Percentiles rank a stretch among this genome's conserved stretches.
phyloP scores from a whole-genome alignment of 2,888 invertebrate species.

The Horisme vitalbata region DNA sequence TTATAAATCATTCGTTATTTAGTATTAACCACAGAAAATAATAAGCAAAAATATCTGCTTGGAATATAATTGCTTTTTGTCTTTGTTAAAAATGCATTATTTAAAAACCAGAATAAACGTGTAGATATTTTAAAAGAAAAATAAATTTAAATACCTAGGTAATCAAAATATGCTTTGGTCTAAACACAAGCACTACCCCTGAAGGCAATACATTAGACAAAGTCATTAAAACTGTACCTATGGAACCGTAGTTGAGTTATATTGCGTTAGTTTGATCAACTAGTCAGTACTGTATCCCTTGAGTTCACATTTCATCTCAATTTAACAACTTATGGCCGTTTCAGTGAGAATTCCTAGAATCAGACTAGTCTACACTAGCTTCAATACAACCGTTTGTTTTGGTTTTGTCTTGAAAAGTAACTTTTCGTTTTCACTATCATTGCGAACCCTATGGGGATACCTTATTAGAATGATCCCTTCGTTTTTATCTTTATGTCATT shows the following conservation, averaged over 20 bases:
- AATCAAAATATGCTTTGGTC: constrained; percentile 12
- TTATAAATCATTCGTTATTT: too few relatives aligned
- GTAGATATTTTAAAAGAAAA: too few relatives aligned
- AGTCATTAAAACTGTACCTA: constrained; percentile 42
- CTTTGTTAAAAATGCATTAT: too few relatives aligned
- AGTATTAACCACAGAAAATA: too few relatives aligned
- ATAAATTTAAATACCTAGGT: constrained; percentile 14
- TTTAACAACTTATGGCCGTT: constrained; percentile 53
- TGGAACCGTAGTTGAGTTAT: constrained; percentile 35
- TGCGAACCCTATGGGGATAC: too few relatives aligned
- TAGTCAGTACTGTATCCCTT: constrained; percentile 38
- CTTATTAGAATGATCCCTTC: too few relatives aligned
- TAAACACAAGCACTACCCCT: constrained; percentile 10
- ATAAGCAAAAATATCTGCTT: too few relatives aligned
- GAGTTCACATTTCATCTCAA: constrained; percentile 60
- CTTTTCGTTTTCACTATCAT: too few relatives aligned
- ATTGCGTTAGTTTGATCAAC: constrained; percentile 53
- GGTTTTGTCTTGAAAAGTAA: too few relatives aligned
- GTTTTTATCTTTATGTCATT: too few relatives aligned
- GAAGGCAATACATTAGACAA: constrained; percentile 31
- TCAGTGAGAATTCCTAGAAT: constrained; percentile 16
- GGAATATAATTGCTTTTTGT: too few relatives aligned
- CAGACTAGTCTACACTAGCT: not conserved
- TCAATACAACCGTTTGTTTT: not conserved
- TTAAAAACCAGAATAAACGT: not conserved